A percentile compares a stretch with the other conserved stretches of the same genome.
Conservation (phyloP, 2,888 invertebrate species). For the Schizotus pectinicornis region DNA sequence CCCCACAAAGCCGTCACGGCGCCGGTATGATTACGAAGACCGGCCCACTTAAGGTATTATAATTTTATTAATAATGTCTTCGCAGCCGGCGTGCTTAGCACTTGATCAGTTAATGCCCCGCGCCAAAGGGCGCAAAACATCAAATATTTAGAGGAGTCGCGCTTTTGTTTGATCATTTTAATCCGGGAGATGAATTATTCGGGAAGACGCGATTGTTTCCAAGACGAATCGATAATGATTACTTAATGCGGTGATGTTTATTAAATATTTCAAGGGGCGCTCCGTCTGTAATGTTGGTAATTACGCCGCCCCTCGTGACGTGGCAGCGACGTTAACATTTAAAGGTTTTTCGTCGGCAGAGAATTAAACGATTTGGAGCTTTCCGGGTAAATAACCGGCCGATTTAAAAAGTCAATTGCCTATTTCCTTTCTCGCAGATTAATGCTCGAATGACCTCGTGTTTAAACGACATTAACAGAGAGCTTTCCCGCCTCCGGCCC, state of each 20-base stretch:
- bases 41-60: constrained; percentile 17
- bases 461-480: constrained; percentile 53
- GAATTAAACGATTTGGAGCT: constrained; percentile 41
- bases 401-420: constrained; percentile 54
- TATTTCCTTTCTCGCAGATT: constrained; percentile 48
- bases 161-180: background rate
- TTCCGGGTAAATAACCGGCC: constrained; percentile 41
- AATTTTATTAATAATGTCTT: constrained; percentile 26
- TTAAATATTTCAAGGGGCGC: constrained; percentile 32
- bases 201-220: background rate
- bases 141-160: constrained; percentile 3
- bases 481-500: constrained; percentile 40
- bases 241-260: constrained; percentile 32
- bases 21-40: constrained; percentile 13
- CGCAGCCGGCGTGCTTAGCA: constrained; percentile 5
- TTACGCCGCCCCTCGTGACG: constrained; percentile 6
- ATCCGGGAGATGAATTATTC: background rate
- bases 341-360: constrained; percentile 33
- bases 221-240: constrained; percentile 4
- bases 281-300: constrained; percentile 14
- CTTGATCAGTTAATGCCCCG: constrained; percentile 18
- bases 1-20: constrained; percentile 22
- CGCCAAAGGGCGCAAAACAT: constrained; percentile 6
- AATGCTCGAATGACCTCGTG: constrained; percentile 50
- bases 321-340: constrained; percentile 38